Evolutionary conservation across 2,888 invertebrate genomes (phyloP), one percentile per base, ranked within the genome.

Genomic region (Petrolisthes cinctipes): DNA sequence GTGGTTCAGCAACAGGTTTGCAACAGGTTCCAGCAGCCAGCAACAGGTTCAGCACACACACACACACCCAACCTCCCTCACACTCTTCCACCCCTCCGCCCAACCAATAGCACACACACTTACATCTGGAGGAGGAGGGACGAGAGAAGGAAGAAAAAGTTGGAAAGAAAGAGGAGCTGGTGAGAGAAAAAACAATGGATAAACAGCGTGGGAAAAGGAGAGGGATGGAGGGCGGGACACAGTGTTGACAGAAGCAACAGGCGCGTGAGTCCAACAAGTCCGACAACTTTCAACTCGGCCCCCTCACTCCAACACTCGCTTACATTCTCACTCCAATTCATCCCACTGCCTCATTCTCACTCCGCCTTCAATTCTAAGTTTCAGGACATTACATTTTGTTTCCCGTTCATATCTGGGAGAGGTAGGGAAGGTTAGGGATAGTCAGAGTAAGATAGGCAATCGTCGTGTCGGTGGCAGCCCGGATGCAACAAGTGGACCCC

Each of bases 221-320:
- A 14, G 14, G 71, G n/a, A n/a, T n/a, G 71, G 71, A 71, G 71
- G 71, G 71, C 1, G 71, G 37, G 37, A 37, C 37, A 2, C 37
- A 71, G 20, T 71, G 71, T 71, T 71, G 71, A 71, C n/a, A 71
- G 71, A 71, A 71, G 71, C 71, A 71, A 71, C 71, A 71, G 71
- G 71, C 71, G 1, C 37, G 37, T 37, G 37, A 71, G 71, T 71
- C n/a, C 71, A 71, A 71, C 71, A 71, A 71, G 71, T 71, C 71
- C n/a, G 71, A 71, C 71, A 14, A 71, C 71, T n/a, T n/a, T 20
- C 71, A 71, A 71, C 71, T 4, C 71, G 71, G 71, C 71, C 71
- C 71, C 20, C 71, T 71, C 14, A 61, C 51, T 51, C 51, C 53
- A 37, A 17, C 76, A 6, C 76, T 76, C 37, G 6, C 51, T 53